These are phyloP conservation scores for Himalopsyche japonica DNA, from an alignment of 2,888 invertebrate genomes.

Conservation along the genomic window DNA sequence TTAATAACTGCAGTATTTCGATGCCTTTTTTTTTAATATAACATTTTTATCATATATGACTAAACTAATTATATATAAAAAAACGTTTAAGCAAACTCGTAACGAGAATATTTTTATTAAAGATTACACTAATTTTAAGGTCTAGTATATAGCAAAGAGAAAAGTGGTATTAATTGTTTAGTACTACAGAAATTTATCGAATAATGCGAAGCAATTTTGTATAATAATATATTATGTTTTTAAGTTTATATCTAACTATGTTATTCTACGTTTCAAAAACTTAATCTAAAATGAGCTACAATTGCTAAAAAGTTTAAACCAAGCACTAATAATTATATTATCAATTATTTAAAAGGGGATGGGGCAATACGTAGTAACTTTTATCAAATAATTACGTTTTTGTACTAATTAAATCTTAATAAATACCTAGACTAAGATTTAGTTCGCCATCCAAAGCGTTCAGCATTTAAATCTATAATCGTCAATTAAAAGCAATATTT, in stretches of 20 bases:
- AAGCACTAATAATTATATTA: neutral
- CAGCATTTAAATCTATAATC: neutral
- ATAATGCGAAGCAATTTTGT: neutral
- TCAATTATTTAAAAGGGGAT: neutral
- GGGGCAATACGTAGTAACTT: neutral
- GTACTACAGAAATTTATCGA: neutral
- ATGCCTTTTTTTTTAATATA: too few relatives aligned
- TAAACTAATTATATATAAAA: too few relatives aligned
- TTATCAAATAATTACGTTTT: neutral
- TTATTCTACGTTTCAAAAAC: neutral
- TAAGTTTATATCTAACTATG: neutral
- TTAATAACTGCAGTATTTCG: too few relatives aligned
- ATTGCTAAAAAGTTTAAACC: neutral
- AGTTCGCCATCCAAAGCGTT: neutral
- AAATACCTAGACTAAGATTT: neutral
- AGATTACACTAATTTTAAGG: too few relatives aligned
- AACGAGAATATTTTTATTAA: too few relatives aligned
- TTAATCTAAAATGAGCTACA: neutral
- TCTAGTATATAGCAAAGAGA: too few relatives aligned
- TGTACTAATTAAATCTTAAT: neutral
- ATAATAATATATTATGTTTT: neutral
- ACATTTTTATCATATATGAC: too few relatives aligned
- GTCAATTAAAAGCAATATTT: neutral
- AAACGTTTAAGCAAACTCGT: too few relatives aligned
- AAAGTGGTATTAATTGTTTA: too few relatives aligned